phyloP scores from a whole-genome alignment of 2,113 vertebrate genomes.

The Cervus canadensis region DNA sequence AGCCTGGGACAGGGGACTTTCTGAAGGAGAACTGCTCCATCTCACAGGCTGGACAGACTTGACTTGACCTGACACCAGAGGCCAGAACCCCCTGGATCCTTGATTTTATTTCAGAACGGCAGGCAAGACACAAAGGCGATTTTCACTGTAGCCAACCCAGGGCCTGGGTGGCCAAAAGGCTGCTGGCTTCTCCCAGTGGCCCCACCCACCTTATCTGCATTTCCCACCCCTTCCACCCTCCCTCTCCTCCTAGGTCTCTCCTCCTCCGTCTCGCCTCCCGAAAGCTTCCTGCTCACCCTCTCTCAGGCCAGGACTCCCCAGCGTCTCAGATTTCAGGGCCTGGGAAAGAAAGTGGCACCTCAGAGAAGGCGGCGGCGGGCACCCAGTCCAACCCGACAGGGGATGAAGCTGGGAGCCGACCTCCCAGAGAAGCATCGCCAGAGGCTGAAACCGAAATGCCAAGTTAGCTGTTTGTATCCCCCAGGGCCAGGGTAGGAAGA shows the following conservation, averaged over 20 bases:
- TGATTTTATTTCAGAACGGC: not conserved
- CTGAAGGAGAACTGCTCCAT: not conserved
- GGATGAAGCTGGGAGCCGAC: not conserved
- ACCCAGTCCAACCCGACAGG: not conserved
- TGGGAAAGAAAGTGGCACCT: not conserved
- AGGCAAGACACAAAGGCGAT: not conserved
- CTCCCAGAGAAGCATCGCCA: not conserved
- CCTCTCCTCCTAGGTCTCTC: not conserved
- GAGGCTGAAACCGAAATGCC: not conserved
- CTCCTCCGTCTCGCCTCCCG: not conserved
- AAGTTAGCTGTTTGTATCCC: conserved; percentile 10
- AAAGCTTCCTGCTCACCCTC: not conserved
- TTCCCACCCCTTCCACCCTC: not conserved
- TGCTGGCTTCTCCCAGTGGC: not conserved
- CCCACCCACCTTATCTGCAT: not conserved
- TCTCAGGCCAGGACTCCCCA: not conserved
- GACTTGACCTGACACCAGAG: not conserved
- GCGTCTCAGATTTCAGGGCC: not conserved
- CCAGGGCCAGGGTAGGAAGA: conserved; percentile 24
- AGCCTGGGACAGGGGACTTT: not conserved
- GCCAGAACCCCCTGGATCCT: not conserved
- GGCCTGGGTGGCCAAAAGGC: not conserved
- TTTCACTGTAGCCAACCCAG: not conserved
- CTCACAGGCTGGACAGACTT: not conserved
- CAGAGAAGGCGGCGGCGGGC: not conserved